A percentile compares a stretch with the other conserved stretches of the same genome.
Conservation (phyloP, 2,113 vertebrate species). For the Symphodus melops region DNA sequence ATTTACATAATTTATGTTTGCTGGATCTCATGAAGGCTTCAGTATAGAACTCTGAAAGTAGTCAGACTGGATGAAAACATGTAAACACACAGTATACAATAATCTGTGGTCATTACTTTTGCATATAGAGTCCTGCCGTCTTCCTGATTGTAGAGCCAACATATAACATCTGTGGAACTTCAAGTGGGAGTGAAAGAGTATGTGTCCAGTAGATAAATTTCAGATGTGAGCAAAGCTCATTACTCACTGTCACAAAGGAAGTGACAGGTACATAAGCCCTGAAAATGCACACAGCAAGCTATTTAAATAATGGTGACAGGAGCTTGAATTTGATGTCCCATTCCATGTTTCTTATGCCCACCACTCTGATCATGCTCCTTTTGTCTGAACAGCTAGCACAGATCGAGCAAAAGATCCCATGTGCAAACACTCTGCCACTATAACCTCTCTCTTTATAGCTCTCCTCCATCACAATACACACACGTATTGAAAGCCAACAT, state of each 20-base stretch:
- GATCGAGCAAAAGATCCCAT: constrained; percentile 34
- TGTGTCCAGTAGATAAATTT: constrained; percentile 52
- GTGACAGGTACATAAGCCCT: constrained; percentile 54
- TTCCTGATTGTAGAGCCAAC: constrained; percentile 1
- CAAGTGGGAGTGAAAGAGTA: constrained; percentile 5
- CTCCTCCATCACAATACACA: constrained; percentile 1
- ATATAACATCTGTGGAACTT: constrained; percentile 4
- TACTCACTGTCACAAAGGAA: constrained; percentile 65
- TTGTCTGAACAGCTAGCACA: constrained; percentile 51
- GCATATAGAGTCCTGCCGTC: background rate
- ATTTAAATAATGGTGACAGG: constrained; percentile 58
- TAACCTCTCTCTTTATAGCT: constrained; percentile 25
- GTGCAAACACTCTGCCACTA: constrained; percentile 36
- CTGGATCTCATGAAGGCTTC: background rate
- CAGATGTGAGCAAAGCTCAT: constrained; percentile 61
- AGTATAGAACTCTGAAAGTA: background rate
- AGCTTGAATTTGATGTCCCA: constrained; percentile 27
- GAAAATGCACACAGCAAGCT: constrained; percentile 43
- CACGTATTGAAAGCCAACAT: constrained; percentile 11
- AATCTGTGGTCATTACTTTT: background rate
- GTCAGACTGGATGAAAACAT: background rate
- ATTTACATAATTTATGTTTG: background rate
- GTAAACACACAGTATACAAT: no score
- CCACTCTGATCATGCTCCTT: background rate
- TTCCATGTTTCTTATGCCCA: constrained; percentile 34